phyloP scores from a whole-genome alignment of 2,797 vertebrate species.

The Enteromius fasciolatus region DNA sequence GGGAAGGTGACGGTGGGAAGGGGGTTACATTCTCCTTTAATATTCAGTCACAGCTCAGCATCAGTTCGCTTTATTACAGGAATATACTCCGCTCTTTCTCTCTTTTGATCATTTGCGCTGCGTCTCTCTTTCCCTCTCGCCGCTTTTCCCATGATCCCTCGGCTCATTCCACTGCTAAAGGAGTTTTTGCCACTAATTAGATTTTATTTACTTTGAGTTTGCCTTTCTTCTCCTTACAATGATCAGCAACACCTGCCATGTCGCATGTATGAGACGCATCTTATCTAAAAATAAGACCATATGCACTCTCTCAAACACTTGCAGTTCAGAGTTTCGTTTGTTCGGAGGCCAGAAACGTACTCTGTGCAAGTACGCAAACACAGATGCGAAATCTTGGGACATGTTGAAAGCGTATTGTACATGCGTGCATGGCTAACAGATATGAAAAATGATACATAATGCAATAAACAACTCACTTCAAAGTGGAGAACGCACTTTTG shows the following conservation, averaged over 20 bases:
- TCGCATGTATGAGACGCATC: background rate
- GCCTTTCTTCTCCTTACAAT: background rate
- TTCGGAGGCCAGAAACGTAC: background rate
- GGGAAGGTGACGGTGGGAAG: too few relatives aligned
- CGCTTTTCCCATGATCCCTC: constrained; percentile 29
- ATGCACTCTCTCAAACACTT: constrained; percentile 10
- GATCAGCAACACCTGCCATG: constrained; percentile 10
- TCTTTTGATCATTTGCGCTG: constrained; percentile 35
- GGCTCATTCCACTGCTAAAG: constrained; percentile 30
- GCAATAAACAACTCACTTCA: constrained; percentile 13
- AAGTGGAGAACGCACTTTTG: background rate
- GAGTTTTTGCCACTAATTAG: constrained; percentile 50
- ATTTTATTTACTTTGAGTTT: constrained; percentile 44
- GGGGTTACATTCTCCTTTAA: constrained; percentile 1
- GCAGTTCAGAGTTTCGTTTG: background rate
- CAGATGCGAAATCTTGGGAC: constrained; percentile 17
- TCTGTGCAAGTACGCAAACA: constrained; percentile 4
- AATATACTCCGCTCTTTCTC: constrained; percentile 8
- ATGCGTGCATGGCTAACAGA: background rate
- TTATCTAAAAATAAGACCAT: constrained; percentile 25
- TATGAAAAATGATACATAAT: background rate
- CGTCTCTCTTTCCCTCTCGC: background rate
- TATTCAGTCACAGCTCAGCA: background rate
- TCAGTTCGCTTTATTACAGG: background rate
- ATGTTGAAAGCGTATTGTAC: background rate